Evolutionary conservation across 1,140 invertebrate genomes (phyloP).

Genomic region (Pseudomyrmex concolor): DNA sequence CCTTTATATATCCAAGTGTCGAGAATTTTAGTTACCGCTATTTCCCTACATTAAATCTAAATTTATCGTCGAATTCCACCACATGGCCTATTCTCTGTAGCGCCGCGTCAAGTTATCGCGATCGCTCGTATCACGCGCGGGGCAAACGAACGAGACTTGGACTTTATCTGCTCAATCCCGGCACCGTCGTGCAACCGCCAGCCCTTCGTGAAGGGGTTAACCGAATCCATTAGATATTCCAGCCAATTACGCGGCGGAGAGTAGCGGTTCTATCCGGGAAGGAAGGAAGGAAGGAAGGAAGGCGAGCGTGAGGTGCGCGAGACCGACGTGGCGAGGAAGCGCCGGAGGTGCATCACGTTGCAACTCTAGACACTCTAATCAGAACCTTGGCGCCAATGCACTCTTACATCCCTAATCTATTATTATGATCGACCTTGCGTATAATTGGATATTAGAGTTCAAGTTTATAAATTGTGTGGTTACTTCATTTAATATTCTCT

Average conservation of each 20-base stretch:
- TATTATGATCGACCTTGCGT: not conserved
- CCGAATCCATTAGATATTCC: slow-evolving; percentile 61
- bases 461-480: not conserved
- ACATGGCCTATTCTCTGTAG: slow-evolving; percentile 34
- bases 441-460: not conserved
- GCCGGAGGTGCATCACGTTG: slow-evolving; percentile 7
- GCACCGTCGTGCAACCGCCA: slow-evolving; percentile 5
- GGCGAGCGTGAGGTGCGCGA: slow-evolving; percentile 10
- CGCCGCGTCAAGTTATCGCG: slow-evolving; percentile 6
- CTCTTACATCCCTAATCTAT: not conserved
- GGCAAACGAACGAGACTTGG: slow-evolving; percentile 30
- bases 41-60: slow-evolving; percentile 26
- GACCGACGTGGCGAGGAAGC: slow-evolving; percentile 22
- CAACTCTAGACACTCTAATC: slow-evolving; percentile 26
- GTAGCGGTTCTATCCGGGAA: slow-evolving; percentile 53
- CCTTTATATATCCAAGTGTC: not conserved
- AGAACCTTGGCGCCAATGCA: not conserved
- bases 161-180: slow-evolving; percentile 46
- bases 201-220: slow-evolving; percentile 56
- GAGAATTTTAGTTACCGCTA: not conserved
- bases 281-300: slow-evolving; percentile 21
- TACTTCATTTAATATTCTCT: no score
- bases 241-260: slow-evolving; percentile 59
- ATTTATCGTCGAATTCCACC: slow-evolving; percentile 53
- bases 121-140: slow-evolving; percentile 32